Conservation (phyloP, 1,140 invertebrate species). For the Coenobita brevimanus region DNA sequence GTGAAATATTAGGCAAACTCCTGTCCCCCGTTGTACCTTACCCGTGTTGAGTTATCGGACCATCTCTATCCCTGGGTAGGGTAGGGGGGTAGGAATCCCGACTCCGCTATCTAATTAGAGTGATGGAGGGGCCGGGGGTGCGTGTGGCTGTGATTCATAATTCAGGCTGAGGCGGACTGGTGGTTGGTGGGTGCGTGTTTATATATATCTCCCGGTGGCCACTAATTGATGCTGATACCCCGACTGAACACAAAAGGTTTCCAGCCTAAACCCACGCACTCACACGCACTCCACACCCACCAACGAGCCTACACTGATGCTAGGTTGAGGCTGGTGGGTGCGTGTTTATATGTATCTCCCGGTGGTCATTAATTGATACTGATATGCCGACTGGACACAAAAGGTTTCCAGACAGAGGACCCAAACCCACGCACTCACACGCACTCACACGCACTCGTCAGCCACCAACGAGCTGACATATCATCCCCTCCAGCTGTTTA, state of each 20-base stretch:
- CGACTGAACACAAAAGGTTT: constrained; percentile 9
- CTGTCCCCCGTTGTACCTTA: no score
- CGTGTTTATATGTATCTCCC: constrained; percentile 4
- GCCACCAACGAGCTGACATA: no score
- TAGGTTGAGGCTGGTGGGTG: neutral
- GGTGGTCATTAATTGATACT: neutral
- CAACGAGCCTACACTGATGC: no score
- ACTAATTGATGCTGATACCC: neutral
- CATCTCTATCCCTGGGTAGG: neutral
- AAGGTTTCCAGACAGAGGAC: neutral
- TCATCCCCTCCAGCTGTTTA: neutral
- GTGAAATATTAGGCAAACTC: no score
- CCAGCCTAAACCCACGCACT: neutral
- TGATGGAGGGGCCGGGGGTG: neutral
- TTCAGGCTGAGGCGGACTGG: neutral
- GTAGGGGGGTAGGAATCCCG: neutral
- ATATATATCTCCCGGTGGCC: neutral
- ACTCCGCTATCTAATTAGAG: neutral
- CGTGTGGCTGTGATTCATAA: neutral
- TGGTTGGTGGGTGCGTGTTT: neutral
- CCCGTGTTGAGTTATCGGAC: neutral
- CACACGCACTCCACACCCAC: no score
- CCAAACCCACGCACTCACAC: no score
- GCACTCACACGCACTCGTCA: neutral
- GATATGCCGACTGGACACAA: neutral